A percentile compares a stretch with the other conserved stretches of the same genome.
phyloP scores from a whole-genome alignment of 2,113 vertebrate species.

The Sphyrna mokarran region DNA sequence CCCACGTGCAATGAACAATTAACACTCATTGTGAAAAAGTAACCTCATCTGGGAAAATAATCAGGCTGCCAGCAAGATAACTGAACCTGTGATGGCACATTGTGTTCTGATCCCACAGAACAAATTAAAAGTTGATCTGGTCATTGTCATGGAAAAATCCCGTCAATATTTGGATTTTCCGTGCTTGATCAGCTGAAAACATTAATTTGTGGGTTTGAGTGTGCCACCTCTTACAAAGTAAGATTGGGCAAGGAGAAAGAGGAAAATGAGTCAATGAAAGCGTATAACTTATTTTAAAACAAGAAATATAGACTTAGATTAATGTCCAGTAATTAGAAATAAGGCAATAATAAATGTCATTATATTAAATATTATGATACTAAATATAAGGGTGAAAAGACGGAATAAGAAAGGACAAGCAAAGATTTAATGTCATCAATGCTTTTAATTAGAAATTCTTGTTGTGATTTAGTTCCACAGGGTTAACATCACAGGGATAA shows the following conservation, averaged over 20 bases:
- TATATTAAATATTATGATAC: neutral
- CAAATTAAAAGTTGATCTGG: neutral
- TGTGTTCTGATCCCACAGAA: neutral
- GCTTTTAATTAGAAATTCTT: neutral
- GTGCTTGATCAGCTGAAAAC: neutral
- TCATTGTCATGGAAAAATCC: neutral
- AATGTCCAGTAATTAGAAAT: neutral
- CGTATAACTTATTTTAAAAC: neutral
- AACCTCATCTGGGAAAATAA: neutral
- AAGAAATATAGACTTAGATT: neutral
- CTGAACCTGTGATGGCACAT: neutral
- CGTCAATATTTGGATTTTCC: neutral
- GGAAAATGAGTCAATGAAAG: neutral
- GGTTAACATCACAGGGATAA: neutral
- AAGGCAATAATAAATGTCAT: neutral
- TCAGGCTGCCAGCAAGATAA: neutral
- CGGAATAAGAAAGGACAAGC: neutral
- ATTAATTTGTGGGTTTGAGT: neutral
- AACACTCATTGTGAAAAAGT: neutral
- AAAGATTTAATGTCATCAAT: neutral
- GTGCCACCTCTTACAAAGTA: neutral
- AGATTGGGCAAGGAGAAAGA: neutral
- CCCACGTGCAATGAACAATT: neutral
- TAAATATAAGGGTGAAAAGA: neutral
- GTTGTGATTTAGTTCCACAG: neutral